Evolutionary conservation across 30 jellyfish, hydroid and myxozoan species (phyloP).

Genomic region (Hydractinia symbiolongicarpus): DNA sequence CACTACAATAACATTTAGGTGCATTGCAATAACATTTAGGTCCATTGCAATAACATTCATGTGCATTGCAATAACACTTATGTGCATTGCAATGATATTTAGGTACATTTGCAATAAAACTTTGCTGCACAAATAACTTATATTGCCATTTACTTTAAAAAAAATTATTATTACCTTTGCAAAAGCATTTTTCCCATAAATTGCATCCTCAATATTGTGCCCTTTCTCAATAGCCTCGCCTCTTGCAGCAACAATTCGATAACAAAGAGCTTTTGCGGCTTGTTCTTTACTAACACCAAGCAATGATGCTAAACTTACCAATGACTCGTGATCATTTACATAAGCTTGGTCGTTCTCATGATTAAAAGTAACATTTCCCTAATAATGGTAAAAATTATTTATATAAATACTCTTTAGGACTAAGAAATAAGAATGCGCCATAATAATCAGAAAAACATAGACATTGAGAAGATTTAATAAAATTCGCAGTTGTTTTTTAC

Average conservation of each 20-base stretch:
- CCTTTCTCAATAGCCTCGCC: slow-evolving; percentile 86
- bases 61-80: no score
- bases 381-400: neutral
- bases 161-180: slow-evolving; percentile 57
- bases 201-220: slow-evolving; percentile 66
- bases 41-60: no score
- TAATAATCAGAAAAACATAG: neutral
- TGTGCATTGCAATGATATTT: no score
- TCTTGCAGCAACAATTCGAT: slow-evolving; percentile 89
- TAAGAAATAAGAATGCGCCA: neutral
- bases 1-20: no score
- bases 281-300: slow-evolving; percentile 60
- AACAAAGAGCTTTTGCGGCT: slow-evolving; percentile 67
- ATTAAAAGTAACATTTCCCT: slow-evolving; percentile 68
- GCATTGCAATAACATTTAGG: no score
- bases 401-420: no score
- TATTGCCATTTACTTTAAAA: no score
- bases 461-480: neutral
- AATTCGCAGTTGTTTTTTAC: no score
- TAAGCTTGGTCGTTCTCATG: slow-evolving; percentile 81
- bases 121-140: no score
- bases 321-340: slow-evolving; percentile 45
- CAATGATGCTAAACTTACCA: slow-evolving; percentile 43
- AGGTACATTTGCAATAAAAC: no score
- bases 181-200: slow-evolving; percentile 80